phyloP scores from a whole-genome alignment of 2,888 invertebrate genomes.

The Heliconius sara region DNA sequence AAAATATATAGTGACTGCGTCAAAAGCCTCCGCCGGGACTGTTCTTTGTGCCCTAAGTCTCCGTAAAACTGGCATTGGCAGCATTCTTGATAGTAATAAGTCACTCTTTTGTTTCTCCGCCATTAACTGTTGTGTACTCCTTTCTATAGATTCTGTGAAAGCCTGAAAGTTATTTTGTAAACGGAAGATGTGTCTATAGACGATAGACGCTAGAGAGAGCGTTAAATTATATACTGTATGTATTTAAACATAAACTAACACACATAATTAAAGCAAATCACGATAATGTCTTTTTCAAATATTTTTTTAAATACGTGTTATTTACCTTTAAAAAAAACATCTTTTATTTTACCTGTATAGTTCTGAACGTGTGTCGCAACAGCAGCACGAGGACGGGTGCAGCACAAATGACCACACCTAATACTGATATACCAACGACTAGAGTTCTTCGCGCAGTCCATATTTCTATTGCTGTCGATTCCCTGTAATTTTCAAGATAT shows the following conservation, averaged over 20 bases:
- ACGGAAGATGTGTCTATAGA: constrained; percentile 10
- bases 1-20: constrained; percentile 88
- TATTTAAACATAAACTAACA: too few relatives aligned
- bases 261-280: too few relatives aligned
- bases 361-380: constrained; percentile 80
- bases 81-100: constrained; percentile 83
- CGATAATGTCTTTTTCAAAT: too few relatives aligned
- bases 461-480: constrained; percentile 75
- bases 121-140: constrained; percentile 77
- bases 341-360: constrained; percentile 76
- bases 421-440: constrained; percentile 72
- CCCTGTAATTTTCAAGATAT: constrained; percentile 62
- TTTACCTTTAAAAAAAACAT: neutral
- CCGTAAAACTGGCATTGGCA: constrained; percentile 81
- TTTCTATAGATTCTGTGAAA: constrained; percentile 78
- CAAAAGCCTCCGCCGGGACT: constrained; percentile 87
- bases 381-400: constrained; percentile 81
- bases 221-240: neutral
- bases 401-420: constrained; percentile 77
- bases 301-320: neutral
- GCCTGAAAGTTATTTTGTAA: constrained; percentile 60
- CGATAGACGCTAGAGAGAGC: neutral
- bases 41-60: constrained; percentile 81
- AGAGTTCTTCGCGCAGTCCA: constrained; percentile 72
- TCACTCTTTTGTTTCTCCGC: constrained; percentile 85